Base-by-base conservation (phyloP, 2,888 invertebrate species). In the Amphimallon solstitiale region DNA sequence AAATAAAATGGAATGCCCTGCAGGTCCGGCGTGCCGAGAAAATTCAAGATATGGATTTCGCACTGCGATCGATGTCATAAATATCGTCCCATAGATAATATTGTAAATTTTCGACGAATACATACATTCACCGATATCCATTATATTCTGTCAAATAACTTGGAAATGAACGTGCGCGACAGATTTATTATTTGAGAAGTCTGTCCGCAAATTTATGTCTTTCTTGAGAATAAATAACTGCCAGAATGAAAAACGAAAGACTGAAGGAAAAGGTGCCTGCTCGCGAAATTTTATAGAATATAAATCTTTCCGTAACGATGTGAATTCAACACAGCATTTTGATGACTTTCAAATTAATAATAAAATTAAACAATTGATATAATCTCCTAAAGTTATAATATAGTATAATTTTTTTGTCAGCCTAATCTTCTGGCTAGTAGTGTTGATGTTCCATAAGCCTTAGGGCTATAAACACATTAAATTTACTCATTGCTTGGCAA, bases 91-190 rank as follows among this genome's bases (percentile, higher is more conserved):
- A 19, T 38, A 21, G 54, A 54, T 54, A 56, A 56, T 56, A 56
- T 56, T 56, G 40, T 56, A 56, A 56, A 56, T 56, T 56, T 56
- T 35, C 23, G 5, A 12, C 37, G 40, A 12, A 54, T 54, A 46
- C 21, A 46, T 46, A 38, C 61, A 61, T 61, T 37, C 61, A 37
- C 48, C 37, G 38, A 62, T 37, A 48, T 49, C 62, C 62, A 62
- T 62, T 62, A 62, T 62, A 49, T 49, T 49, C 62, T 49, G 62
- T 62, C 62, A 62, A 62, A 62, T 62, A 62, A 49, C 49, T 62
- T 19, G 62, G 62, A 62, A 49, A 62, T 62, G 49, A 62, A 38
- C 49, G 62, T 37, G n/a, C 6, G 19, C 62, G 38, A 49, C 62
- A 37, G 49, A 62, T 62, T 62, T 62, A 62, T 62, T 62, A 38